Conservation (phyloP, 2,113 vertebrate species). For the Hydrolagus affinis region DNA sequence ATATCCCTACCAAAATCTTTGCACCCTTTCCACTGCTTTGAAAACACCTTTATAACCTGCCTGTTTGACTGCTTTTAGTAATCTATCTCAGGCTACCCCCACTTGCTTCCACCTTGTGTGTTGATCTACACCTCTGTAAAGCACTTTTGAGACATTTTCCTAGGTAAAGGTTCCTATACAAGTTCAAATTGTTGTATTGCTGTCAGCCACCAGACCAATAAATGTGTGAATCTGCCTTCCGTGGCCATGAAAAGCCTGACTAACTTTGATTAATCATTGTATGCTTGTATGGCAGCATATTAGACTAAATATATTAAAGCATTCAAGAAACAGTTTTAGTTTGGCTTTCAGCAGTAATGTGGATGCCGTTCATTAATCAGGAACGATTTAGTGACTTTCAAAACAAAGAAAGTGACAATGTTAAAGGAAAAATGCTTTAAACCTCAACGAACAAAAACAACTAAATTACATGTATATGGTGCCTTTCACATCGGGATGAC, state of each 20-base stretch:
- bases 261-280: not conserved
- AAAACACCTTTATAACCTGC: too few relatives aligned
- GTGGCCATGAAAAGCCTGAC: not conserved
- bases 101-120: too few relatives aligned
- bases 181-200: too few relatives aligned
- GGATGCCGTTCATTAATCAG: not conserved
- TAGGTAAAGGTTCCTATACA: too few relatives aligned
- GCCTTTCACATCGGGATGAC: too few relatives aligned
- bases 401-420: not conserved
- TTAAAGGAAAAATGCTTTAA: not conserved
- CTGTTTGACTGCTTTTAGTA: too few relatives aligned
- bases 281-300: not conserved
- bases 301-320: not conserved
- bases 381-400: not conserved
- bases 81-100: too few relatives aligned
- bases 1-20: too few relatives aligned
- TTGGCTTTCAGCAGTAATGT: not conserved
- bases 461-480: not conserved
- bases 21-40: too few relatives aligned
- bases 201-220: too few relatives aligned
- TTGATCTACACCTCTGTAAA: too few relatives aligned
- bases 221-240: not conserved
- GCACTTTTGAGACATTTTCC: too few relatives aligned
- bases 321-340: constrained; percentile 4
- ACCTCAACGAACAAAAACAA: not conserved